Evolutionary conservation across 1,140 invertebrate genomes (phyloP), one percentile per base, ranked within the genome.

Genomic region (Mycetomoellerius zeteki): DNA sequence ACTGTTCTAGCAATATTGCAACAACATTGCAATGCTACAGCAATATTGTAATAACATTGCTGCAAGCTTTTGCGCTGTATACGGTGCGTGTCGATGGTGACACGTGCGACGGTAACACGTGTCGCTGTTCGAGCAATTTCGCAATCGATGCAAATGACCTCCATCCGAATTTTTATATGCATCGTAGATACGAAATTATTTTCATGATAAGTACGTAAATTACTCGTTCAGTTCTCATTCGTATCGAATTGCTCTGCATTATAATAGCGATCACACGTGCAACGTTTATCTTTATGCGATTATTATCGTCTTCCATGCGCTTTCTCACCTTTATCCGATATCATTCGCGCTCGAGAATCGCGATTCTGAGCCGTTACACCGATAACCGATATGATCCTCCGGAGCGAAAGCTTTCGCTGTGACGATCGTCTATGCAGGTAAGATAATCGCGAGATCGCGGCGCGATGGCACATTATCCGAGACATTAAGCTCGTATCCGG

Each of bases 401-500:
- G 65, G 37, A 6, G 73, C 30, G 43, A 69, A 16, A 78, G 19
- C 65, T 56, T 43, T 30, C 37, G 24, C 6, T 47, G 43, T 30
- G 71, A 56, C 8, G 52, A 86, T 87, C 30, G 60, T 8, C 14
- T 60, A 30, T 71, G 52, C 30, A 37, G 30, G 72, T 75, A 80
- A 80, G 72, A 65, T 50, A 24, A 86, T 78, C 86, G 33, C 52
- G n/a, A 62, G 50, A 60, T 86, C 43, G 62, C 54, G 16, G 12
- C 54, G 30, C 58, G 88, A 43, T 67, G 67, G 72, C 71, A 65
- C 75, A 85, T 91, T 91, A 91, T 90, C 84, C 82, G 76, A 90
- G 86, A 91, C 89, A 90, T 92, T 92, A 92, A 92, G 78, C 84
- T 50, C 71, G 81, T 58, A 88, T 89, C 67, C 81, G 75, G 21